A percentile compares a stretch with the other conserved stretches of the same genome.
Conservation (phyloP, 35 echinoderm and acorn worm species). For the Apostichopus japonicus region DNA sequence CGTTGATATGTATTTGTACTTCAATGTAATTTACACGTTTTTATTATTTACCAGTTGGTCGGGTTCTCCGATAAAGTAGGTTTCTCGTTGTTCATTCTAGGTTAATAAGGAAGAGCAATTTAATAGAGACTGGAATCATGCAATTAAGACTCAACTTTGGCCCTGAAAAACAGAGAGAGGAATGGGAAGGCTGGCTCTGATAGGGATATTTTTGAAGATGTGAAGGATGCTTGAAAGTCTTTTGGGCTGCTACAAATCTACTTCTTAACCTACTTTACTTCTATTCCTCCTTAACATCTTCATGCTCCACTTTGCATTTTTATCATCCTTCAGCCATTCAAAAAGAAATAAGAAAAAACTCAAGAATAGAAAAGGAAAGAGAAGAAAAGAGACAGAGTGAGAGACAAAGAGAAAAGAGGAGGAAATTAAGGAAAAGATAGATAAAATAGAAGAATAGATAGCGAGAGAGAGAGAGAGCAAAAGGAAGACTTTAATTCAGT, state of each 20-base stretch:
- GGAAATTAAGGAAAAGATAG: no score
- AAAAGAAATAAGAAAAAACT: background rate
- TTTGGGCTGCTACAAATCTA: slow-evolving; percentile 8
- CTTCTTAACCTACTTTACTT: slow-evolving; percentile 33
- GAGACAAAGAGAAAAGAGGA: background rate
- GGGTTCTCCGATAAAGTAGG: background rate
- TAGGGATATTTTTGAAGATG: background rate
- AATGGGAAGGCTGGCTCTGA: background rate
- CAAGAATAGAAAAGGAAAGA: background rate
- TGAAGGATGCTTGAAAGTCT: slow-evolving; percentile 4
- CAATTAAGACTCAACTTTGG: slow-evolving; percentile 17
- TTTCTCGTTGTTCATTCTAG: slow-evolving; percentile 3
- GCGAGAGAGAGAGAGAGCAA: background rate
- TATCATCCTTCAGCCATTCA: background rate
- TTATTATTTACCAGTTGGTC: background rate
- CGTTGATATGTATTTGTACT: background rate
- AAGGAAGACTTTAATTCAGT: slow-evolving; percentile 1
- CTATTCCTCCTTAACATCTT: slow-evolving; percentile 16
- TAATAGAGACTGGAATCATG: slow-evolving; percentile 7
- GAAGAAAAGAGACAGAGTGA: background rate
- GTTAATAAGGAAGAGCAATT: slow-evolving; percentile 4
- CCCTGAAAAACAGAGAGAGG: background rate
- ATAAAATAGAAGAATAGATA: background rate
- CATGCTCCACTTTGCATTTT: slow-evolving; percentile 35
- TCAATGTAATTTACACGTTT: background rate